Percentiles rank a stretch among this genome's conserved stretches.
phyloP scores from a whole-genome alignment of 2,797 vertebrate species.

The Poliocrania exsul region DNA sequence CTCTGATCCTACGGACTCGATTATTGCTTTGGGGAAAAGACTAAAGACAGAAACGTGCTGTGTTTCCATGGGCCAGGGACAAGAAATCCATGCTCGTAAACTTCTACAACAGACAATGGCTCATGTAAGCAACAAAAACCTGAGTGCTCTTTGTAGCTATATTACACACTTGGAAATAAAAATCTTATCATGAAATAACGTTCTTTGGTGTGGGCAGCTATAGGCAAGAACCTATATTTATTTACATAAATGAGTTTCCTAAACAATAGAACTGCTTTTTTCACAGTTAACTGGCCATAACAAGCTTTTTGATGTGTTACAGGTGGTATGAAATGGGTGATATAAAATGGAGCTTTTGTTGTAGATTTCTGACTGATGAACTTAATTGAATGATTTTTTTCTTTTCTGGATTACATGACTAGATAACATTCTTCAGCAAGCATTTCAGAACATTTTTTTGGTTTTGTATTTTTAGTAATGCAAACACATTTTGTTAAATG shows the following conservation, averaged over 20 bases:
- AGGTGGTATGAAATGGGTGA: background rate
- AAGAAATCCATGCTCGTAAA: conserved; percentile 92
- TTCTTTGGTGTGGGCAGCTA: background rate
- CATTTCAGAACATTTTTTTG: background rate
- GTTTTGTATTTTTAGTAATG: background rate
- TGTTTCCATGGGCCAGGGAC: conserved; percentile 96
- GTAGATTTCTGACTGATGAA: background rate
- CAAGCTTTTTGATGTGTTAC: background rate
- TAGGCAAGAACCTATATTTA: background rate
- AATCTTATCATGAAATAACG: background rate
- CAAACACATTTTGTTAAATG: background rate
- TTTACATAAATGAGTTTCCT: background rate
- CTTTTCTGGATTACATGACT: background rate
- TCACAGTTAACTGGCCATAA: background rate
- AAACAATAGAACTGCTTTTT: background rate
- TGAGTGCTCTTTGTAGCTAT: background rate
- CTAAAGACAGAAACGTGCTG: conserved; percentile 88
- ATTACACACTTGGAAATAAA: background rate
- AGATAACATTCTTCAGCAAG: background rate
- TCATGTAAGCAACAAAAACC: conserved; percentile 79
- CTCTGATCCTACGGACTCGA: conserved; percentile 93
- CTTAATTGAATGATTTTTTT: background rate
- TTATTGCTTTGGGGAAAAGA: conserved; percentile 91
- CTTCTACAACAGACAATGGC: conserved; percentile 92
- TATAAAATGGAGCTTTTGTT: background rate